phyloP scores from a whole-genome alignment of 2,113 vertebrate genomes.

The Chroicocephalus ridibundus region DNA sequence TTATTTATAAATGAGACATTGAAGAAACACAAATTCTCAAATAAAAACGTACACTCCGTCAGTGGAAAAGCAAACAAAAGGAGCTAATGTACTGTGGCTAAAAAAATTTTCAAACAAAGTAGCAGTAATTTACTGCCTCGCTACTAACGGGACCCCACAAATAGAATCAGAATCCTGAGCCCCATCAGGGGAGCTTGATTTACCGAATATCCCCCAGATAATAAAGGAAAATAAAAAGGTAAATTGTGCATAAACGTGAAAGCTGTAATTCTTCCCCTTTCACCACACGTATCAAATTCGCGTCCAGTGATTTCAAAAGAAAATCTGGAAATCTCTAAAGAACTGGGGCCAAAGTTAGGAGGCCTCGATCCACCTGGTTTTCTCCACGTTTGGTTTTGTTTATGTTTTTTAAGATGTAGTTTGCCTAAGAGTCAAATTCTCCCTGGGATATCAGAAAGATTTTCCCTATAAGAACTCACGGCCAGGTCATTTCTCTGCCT shows the following conservation, averaged over 20 bases:
- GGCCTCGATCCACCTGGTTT: not conserved
- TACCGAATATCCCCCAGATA: slow-evolving; percentile 72
- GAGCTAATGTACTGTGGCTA: slow-evolving; percentile 82
- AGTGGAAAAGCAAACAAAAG: slow-evolving; percentile 81
- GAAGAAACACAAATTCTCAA: slow-evolving; percentile 75
- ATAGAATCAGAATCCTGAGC: slow-evolving; percentile 63
- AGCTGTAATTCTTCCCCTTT: slow-evolving; percentile 75
- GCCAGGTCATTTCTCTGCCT: not conserved
- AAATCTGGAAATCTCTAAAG: slow-evolving; percentile 62
- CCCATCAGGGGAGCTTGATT: slow-evolving; percentile 65
- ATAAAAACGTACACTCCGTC: slow-evolving; percentile 59
- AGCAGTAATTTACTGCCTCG: slow-evolving; percentile 74
- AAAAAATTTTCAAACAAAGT: slow-evolving; percentile 81
- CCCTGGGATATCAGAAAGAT: not conserved
- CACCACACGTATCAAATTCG: slow-evolving; percentile 65
- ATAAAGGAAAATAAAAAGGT: slow-evolving; percentile 73
- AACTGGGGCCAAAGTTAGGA: not conserved
- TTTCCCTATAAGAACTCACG: not conserved
- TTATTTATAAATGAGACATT: slow-evolving; percentile 76
- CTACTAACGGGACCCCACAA: slow-evolving; percentile 72
- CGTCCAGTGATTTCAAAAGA: slow-evolving; percentile 63
- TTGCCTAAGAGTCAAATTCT: not conserved
- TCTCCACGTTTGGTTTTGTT: not conserved
- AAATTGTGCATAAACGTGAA: slow-evolving; percentile 76
- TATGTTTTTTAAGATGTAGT: not conserved